Base-by-base conservation (phyloP, 1,140 invertebrate genomes). In the Drosophila hydei region DNA sequence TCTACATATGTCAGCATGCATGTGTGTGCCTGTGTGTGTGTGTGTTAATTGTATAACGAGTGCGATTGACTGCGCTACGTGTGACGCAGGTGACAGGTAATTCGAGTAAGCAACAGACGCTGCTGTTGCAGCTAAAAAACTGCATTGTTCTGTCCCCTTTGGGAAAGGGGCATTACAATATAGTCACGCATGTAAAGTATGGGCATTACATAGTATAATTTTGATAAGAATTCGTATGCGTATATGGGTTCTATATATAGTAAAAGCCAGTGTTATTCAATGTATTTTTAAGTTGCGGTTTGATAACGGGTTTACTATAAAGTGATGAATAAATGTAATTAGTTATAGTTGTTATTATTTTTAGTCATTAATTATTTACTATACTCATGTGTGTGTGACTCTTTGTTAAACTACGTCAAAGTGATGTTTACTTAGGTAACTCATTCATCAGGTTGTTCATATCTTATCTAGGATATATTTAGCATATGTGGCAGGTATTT, bases 31-130 rank as follows among this genome's bases (percentile, higher is more conserved):
- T 50, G 9, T 50, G 12, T 43, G 7, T 67, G 9, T 67, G 23
- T 59, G 45, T 47, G 25, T 52, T 14, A n/a, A 67, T 67, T 72
- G 54, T 72, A 72, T 72, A 72, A 72, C 63, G 42, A 56, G n/a
- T 30, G 16, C 48, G 19, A 60, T 33, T 27, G 42, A 40, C 43
- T 48, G 56, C 40, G 60, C 68, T 51, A 65, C 47, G 52, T 67
- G 69, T 72, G 69, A 72, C 69, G 69, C 63, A 67, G 69, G 50
- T 54, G 69, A 67, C 47, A 59, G 62, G 69, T 72, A 72, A 72
- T 67, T 30, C 54, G 69, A 72, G 69, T 72, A 72, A 67, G 40
- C 61, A 52, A 48, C 69, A 67, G 47, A 47, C 67, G 69, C 43
- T 40, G n/a, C 43, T 33, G 30, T 11, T 33, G 30, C 30, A 33